phyloP scores from a whole-genome alignment of 2,113 vertebrate genomes.

The Poeciliopsis prolifica region DNA sequence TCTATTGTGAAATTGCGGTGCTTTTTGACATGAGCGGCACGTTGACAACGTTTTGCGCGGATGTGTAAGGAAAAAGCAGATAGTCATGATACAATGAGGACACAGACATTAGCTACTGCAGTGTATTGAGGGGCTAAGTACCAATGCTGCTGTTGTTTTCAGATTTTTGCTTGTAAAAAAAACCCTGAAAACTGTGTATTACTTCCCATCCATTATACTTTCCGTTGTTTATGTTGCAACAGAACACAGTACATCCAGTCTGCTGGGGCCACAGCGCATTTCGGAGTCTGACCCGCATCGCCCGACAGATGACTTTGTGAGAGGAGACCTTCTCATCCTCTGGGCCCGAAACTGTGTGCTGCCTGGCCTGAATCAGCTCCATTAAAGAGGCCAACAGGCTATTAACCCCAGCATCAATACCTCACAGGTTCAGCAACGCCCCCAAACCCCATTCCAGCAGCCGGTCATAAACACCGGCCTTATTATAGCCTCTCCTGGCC shows the following conservation, averaged over 20 bases:
- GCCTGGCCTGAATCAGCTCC: conserved; percentile 68
- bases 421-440: conserved; percentile 67
- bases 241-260: not conserved
- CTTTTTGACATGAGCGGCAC: too few species aligned
- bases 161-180: too few species aligned
- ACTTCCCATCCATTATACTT: not conserved
- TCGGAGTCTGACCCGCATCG: conserved; percentile 8
- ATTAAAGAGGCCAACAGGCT: conserved; percentile 80
- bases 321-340: conserved; percentile 47
- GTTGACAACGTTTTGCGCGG: too few species aligned
- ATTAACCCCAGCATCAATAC: conserved; percentile 78
- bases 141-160: not conserved
- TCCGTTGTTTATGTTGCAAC: not conserved
- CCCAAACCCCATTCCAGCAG: conserved; percentile 73
- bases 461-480: conserved; percentile 68
- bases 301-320: conserved; percentile 52
- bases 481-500: conserved; percentile 67
- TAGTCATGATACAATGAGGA: not conserved
- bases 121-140: not conserved
- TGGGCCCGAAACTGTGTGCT: conserved; percentile 47
- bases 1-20: too few species aligned
- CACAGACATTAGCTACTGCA: not conserved
- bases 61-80: too few species aligned
- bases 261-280: conserved; percentile 21
- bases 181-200: not conserved